Evolutionary conservation across 2,888 invertebrate species (phyloP), one percentile per base, ranked within the genome.

Genomic region (Chelonus formosanus): DNA sequence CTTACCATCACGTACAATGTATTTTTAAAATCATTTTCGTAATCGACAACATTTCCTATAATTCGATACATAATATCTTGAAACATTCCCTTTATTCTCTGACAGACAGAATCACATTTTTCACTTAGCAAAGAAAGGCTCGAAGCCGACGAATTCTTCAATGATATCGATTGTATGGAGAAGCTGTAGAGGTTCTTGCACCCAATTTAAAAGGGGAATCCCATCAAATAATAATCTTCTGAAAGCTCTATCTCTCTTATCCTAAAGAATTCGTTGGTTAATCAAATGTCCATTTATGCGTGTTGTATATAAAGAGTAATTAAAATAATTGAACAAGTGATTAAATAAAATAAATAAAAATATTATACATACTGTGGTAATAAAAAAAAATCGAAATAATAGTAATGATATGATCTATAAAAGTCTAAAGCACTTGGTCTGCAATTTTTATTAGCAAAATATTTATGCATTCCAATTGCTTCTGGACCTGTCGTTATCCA

Each of bases 221-320:
- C 20, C 20, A 20, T 20, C 20, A 20, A 20, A 20, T 20, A 20
- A 20, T 20, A 20, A 20, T 20, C 20, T 20, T 20, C 20, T 20
- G 20, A 20, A 20, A 20, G 20, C 20, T 20, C 20, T 20, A 20
- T 20, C 20, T 20, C 20, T 20, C 20, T 20, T 20, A 20, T 20
- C 20, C 65, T 68, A 44, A 55, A 54, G 64, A 68, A 72, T 72
- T 72, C 67, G 72, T 70, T 69, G 67, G 64, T 67, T 58, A 50
- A 56, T 72, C 65, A 66, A 5, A 67, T 71, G 70, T 71, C 69
- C 67, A 20, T 76, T 77, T 78, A 76, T 80, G 74, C 78, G 77
- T 81, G 81, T 82, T 82, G 81, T 82, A 81, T 80, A 81, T 81
- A 81, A 75, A 75, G 78, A 78, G 75, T 73, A 79, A 76, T 80